Conservation (phyloP, 2,113 vertebrate species). For the Hipposideros armiger region DNA sequence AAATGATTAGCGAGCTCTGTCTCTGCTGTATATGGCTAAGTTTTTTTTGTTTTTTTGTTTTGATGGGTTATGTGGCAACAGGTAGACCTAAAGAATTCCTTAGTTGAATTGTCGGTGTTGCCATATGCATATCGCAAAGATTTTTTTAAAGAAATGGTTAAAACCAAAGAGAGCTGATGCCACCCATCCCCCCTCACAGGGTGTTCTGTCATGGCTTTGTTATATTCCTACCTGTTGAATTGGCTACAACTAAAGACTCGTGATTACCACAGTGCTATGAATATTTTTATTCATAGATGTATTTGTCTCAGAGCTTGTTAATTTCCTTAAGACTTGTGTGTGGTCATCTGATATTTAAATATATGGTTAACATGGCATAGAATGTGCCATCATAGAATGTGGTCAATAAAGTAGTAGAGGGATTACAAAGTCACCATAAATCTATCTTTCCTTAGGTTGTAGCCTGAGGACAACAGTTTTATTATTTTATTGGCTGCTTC, state of each 20-base stretch:
- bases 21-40: not conserved
- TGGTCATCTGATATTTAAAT: slow-evolving; percentile 13
- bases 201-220: not conserved
- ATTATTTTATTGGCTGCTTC: not conserved
- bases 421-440: not conserved
- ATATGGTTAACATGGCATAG: not conserved
- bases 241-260: not conserved
- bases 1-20: not conserved
- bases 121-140: not conserved
- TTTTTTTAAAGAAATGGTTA: not conserved
- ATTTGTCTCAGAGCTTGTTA: not conserved
- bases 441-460: not conserved
- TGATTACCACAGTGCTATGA: not conserved
- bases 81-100: not conserved
- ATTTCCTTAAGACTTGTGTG: slow-evolving; percentile 1
- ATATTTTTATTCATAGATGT: not conserved
- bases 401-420: not conserved
- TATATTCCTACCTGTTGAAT: not conserved
- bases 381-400: not conserved
- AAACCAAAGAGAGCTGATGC: not conserved
- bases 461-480: not conserved
- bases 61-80: not conserved
- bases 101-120: not conserved
- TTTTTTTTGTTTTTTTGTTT: not conserved
- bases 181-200: not conserved